Evolutionary conservation across 2,888 invertebrate species (phyloP).

Genomic region (Eupithecia vulgata): DNA sequence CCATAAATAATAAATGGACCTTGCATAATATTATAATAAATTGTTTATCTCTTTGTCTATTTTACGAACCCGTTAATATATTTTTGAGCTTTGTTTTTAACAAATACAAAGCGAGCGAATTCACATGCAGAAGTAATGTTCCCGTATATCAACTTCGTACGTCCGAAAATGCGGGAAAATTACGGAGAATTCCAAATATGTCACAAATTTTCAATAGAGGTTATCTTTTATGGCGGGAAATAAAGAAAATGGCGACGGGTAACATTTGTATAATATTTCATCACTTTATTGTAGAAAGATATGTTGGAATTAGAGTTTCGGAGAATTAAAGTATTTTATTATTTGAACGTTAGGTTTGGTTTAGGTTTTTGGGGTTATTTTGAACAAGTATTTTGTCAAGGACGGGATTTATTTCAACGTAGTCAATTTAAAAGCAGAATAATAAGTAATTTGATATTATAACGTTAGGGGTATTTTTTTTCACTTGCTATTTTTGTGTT

Average conservation of each 20-base stretch:
- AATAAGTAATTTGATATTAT: too few relatives aligned
- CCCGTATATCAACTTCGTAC: conserved; percentile 29
- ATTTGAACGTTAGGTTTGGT: not conserved
- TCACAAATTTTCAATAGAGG: conserved; percentile 47
- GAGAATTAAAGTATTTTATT: conserved; percentile 18
- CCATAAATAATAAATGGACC: too few relatives aligned
- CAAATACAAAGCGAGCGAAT: not conserved
- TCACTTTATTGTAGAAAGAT: conserved; percentile 43
- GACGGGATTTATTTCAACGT: not conserved
- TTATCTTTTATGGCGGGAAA: conserved; percentile 46
- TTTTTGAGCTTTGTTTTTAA: not conserved
- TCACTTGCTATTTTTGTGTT: too few relatives aligned
- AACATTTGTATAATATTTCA: conserved; percentile 43
- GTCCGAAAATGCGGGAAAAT: conserved; percentile 34
- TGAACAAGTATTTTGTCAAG: not conserved
- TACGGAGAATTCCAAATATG: conserved; percentile 44
- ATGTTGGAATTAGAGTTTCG: conserved; percentile 38
- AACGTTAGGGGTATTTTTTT: too few relatives aligned
- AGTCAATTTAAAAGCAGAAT: not conserved
- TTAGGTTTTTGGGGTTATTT: not conserved
- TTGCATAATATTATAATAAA: too few relatives aligned
- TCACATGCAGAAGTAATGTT: conserved; percentile 25
- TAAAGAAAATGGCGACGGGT: conserved; percentile 46
- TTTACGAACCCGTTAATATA: too few relatives aligned
- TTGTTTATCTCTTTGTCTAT: too few relatives aligned